These are phyloP conservation scores for Ceryle rudis DNA, from an alignment of 2,797 vertebrate species.

Conservation along the genomic window DNA sequence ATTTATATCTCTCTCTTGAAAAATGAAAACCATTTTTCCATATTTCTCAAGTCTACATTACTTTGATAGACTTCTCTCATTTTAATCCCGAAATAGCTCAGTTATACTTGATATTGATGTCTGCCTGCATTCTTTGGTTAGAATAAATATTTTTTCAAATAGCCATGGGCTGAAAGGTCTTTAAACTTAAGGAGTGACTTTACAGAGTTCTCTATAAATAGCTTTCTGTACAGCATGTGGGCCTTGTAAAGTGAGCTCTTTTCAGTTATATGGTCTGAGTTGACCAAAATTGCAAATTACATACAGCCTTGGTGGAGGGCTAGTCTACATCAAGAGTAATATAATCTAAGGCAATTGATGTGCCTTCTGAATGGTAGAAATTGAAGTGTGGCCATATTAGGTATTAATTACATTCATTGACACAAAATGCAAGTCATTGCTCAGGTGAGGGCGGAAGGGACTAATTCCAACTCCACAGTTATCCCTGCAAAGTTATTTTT, in stretches of 20 bases:
- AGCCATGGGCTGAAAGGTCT: not conserved
- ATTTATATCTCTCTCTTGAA: not conserved
- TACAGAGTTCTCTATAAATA: not conserved
- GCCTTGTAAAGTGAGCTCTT: not conserved
- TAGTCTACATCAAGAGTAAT: not conserved
- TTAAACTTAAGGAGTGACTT: not conserved
- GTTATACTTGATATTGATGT: not conserved
- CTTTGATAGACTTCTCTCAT: not conserved
- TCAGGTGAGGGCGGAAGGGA: not conserved
- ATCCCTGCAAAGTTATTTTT: not conserved
- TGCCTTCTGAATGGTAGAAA: not conserved
- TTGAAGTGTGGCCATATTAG: not conserved
- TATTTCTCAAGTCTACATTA: not conserved
- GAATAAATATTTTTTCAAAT: constrained; percentile 16
- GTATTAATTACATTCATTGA: not conserved
- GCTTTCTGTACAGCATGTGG: not conserved
- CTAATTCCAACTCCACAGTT: not conserved
- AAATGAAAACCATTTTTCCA: not conserved
- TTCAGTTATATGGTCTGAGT: not conserved
- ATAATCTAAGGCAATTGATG: not conserved
- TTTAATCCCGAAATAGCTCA: not conserved
- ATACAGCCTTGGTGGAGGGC: not conserved
- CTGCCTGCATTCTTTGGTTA: not conserved
- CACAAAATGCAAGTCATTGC: not conserved
- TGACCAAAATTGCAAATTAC: not conserved